Base-by-base conservation (phyloP, 2,113 vertebrate species). In the Macaca mulatta region DNA sequence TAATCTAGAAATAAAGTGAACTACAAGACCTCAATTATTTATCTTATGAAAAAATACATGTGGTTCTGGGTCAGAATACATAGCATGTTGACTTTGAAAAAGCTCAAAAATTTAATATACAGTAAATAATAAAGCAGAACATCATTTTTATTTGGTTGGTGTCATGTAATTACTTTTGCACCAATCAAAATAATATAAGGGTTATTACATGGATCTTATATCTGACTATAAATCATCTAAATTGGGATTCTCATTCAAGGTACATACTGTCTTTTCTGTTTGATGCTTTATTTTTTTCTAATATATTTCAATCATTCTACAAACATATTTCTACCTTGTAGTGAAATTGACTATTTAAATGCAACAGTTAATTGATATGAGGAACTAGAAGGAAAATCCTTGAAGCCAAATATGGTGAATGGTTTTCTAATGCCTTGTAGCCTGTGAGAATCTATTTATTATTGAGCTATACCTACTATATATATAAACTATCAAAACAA, bases 401-500 rank as follows among this genome's bases (percentile, higher is more conserved):
- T 57, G 23, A 80, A 75, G 50, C 12, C 57, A 96, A 88, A 67
- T 43, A 38, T 12, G 81, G 12, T 5, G 1, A 92, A 52, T 57
- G 1, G 8, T 86, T 94, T 93, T 57, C 61, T 48, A 57, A 38
- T 81, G 35, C 8, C 38, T 74, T 55, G 55, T 35, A 85, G 55
- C 7, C 43, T 52, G 1, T 70, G 45, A 93, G 59, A 92, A 97
- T 72, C 13, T 5, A 22, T 77, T 93, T 64, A 92, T 87, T 93
- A 67, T 86, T 30, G 35, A 82, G 17, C 13, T 87, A 80, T 86
- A 84, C 7, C 83, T 96, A 57, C 22, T 90, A n/a, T 25, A 2
- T 27, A 77, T 32, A 93, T 55, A 84, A 86, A 88, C 78, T 72
- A 95, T 48, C 32, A 87, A 96, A 94, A 90, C 52, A 92, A 48